These are phyloP conservation scores for Spilosoma lubricipeda DNA, from an alignment of 2,888 invertebrate genomes.

Conservation along the genomic window DNA sequence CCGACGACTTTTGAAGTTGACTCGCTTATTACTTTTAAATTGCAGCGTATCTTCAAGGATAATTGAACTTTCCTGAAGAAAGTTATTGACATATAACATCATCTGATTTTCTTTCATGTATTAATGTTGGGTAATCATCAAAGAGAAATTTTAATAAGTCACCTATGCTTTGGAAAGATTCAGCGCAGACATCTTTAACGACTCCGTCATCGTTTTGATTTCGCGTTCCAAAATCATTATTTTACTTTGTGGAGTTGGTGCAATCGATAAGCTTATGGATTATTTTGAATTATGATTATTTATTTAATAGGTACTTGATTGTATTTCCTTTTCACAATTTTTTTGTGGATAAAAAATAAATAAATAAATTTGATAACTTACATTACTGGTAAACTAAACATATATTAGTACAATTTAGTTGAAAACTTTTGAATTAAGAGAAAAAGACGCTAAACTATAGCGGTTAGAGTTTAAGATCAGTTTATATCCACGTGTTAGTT, in stretches of 20 bases:
- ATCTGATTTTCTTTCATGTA: slow-evolving; percentile 6
- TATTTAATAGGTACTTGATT: neutral
- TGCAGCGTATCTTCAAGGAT: neutral
- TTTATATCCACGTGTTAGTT: too few species aligned
- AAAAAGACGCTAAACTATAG: too few species aligned
- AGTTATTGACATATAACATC: neutral
- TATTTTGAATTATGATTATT: neutral
- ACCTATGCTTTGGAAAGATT: slow-evolving; percentile 4
- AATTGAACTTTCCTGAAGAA: neutral
- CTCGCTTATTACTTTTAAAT: neutral
- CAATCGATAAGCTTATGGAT: slow-evolving; percentile 12
- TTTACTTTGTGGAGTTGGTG: slow-evolving; percentile 35
- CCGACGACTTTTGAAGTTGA: too few species aligned
- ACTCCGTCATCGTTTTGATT: slow-evolving; percentile 44
- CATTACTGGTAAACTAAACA: too few species aligned
- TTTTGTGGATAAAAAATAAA: too few species aligned
- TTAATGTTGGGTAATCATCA: slow-evolving; percentile 32
- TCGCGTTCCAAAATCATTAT: slow-evolving; percentile 38
- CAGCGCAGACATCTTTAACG: slow-evolving; percentile 45
- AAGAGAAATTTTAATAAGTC: slow-evolving; percentile 47
- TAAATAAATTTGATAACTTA: too few species aligned
- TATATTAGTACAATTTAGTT: too few species aligned
- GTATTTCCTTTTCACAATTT: too few species aligned
- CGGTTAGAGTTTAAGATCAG: too few species aligned
- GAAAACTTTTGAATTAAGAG: too few species aligned